These are phyloP conservation scores for Syrista parreyssii DNA, from an alignment of 2,888 invertebrate species.

Conservation along the genomic window DNA sequence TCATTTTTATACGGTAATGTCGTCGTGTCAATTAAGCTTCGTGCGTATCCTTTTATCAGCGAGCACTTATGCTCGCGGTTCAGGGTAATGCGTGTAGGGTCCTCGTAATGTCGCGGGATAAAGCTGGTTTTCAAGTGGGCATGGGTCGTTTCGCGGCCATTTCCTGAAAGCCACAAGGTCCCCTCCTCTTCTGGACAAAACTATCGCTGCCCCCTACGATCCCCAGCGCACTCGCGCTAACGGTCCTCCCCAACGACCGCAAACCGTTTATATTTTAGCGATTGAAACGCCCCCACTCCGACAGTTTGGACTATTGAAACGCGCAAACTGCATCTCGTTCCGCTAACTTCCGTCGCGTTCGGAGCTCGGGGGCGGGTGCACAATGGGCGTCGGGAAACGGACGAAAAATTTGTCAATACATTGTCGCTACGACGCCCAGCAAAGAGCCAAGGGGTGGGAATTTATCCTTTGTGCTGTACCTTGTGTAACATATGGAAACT, in stretches of 20 bases:
- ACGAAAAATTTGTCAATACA: constrained; percentile 3
- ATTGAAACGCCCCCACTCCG: constrained; percentile 9
- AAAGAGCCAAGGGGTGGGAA: constrained; percentile 22
- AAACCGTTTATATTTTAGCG: constrained; percentile 7
- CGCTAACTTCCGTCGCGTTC: constrained; percentile 10
- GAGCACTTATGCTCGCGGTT: not conserved
- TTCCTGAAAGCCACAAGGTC: constrained; percentile 6
- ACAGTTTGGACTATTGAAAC: constrained; percentile 12
- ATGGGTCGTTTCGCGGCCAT: constrained; percentile 10
- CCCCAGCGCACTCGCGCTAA: not conserved
- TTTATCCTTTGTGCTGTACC: too few species aligned
- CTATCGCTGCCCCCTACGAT: constrained; percentile 4
- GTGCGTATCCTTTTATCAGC: not conserved
- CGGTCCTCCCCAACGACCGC: constrained; percentile 6
- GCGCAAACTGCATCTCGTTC: constrained; percentile 13
- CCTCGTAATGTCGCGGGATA: constrained; percentile 5
- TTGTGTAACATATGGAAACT: too few species aligned
- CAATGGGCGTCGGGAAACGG: not conserved
- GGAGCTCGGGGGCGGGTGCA: not conserved
- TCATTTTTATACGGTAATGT: too few species aligned
- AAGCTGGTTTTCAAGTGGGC: constrained; percentile 6
- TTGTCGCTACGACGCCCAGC: constrained; percentile 4
- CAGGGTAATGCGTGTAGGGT: not conserved
- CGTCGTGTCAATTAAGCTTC: not conserved
- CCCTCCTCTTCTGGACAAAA: constrained; percentile 2